Base-by-base conservation (phyloP, 2,888 invertebrate genomes). In the Ectobius pallidus region DNA sequence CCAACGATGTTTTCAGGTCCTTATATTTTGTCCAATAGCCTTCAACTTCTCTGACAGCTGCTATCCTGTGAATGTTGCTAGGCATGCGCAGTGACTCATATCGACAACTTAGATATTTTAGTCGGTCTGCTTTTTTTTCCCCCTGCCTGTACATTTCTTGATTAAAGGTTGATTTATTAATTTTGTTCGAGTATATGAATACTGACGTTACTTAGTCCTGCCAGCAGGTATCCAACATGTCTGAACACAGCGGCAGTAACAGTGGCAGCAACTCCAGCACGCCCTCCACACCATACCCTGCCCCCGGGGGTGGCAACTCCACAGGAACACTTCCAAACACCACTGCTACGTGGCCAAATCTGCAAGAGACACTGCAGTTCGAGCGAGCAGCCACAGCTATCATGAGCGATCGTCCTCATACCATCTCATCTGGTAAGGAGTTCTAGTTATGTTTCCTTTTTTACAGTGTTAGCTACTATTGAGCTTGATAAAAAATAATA, bases 351-450 rank as follows among this genome's bases (percentile, higher is more conserved):
- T 93, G 93, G 93, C 92, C 92, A 2, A 92, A 92, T 82, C 82
- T 92, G 52, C 91, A 91, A 78, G 92, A 92, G 82, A 90, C 90
- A 3, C 81, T 90, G 62, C 92, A 92, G 79, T 92, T 91, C 79
- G 92, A 92, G 79, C 83, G 91, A 58, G 91, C 92, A 42, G 90
- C 91, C 16, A 86, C 88, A 14, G 89, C 91, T 67, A 90, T 91
- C 77, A 90, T 94, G 83, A 90, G 89, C 72, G 94, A 94, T 77
- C 87, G 96, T 75, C 96, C 96, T 0, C 97, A 97, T 81, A 97
- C 97, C 61, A 97, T 97, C 80, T 96, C 96, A 4, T 92, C 95
- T 76, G 92, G 92, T 89, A 18, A 58, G 16, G 6, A 58, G 52
- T 52, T 20, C 20, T 52, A 7, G 7, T 39, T 14, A 14, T 39